Conservation (phyloP, 2,797 vertebrate genomes). For the Sorex maritimensis region DNA sequence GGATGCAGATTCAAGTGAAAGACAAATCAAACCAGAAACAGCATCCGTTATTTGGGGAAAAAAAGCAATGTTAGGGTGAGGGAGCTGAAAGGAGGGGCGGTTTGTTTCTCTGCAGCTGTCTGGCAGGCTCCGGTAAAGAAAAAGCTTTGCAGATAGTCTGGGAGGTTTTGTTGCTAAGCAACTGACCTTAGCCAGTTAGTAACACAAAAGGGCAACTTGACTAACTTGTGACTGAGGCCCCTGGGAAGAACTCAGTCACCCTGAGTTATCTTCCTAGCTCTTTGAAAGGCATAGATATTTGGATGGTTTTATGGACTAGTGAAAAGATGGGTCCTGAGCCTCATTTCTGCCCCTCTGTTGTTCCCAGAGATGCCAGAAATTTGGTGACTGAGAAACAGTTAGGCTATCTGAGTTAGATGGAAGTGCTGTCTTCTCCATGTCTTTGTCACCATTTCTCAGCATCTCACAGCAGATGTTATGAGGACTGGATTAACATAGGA, state of each 20-base stretch:
- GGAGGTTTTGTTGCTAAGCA: slow-evolving; percentile 45
- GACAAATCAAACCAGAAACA: slow-evolving; percentile 23
- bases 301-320: slow-evolving; percentile 36
- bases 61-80: slow-evolving; percentile 56
- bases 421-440: background rate
- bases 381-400: slow-evolving; percentile 18
- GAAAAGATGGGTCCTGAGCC: background rate
- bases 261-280: background rate
- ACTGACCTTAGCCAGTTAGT: background rate
- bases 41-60: slow-evolving; percentile 5
- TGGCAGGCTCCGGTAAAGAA: slow-evolving; percentile 29
- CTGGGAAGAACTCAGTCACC: background rate
- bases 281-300: slow-evolving; percentile 10
- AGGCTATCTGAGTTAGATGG: background rate
- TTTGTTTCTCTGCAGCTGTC: slow-evolving; percentile 61
- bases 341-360: slow-evolving; percentile 27
- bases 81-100: slow-evolving; percentile 20
- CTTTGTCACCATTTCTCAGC: background rate
- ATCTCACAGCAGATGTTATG: background rate
- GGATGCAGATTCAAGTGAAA: slow-evolving; percentile 55
- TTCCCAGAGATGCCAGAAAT: slow-evolving; percentile 18
- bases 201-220: slow-evolving; percentile 48
- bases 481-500: background rate
- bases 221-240: slow-evolving; percentile 19
- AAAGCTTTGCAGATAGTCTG: slow-evolving; percentile 5